A percentile compares a stretch with the other conserved stretches of the same genome.
Evolutionary conservation across 2,888 invertebrate genomes (phyloP).

Genomic region (Pasiphila rectangulata): DNA sequence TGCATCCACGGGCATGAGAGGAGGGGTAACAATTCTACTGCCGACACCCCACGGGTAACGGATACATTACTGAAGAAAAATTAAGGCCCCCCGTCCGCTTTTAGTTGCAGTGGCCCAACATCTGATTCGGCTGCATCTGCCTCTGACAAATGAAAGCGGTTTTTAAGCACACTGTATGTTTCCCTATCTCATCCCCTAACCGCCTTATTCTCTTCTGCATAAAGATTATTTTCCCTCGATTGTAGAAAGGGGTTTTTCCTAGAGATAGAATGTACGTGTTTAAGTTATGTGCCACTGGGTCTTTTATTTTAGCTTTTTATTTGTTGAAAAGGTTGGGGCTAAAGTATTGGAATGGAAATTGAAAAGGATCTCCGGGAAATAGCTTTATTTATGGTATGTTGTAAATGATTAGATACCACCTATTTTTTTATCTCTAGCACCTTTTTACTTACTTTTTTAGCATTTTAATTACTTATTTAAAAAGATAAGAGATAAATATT

Average conservation of each 20-base stretch:
- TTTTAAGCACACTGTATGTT: constrained; percentile 71
- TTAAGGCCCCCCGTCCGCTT: no score
- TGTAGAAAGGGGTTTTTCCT: constrained; percentile 33
- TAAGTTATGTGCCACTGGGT: constrained; percentile 62
- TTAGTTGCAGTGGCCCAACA: constrained; percentile 48
- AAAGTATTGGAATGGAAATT: constrained; percentile 13
- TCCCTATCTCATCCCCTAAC: constrained; percentile 40
- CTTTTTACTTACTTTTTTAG: not conserved
- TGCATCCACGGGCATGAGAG: no score
- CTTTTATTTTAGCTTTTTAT: constrained; percentile 44
- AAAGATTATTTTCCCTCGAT: constrained; percentile 36
- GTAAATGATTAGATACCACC: no score
- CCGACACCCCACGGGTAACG: no score
- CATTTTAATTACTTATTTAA: no score
- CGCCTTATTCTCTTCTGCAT: constrained; percentile 30
- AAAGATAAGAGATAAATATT: no score
- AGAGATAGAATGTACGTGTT: constrained; percentile 63
- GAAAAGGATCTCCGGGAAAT: not conserved
- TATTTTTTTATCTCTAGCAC: not conserved
- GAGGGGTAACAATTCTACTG: no score
- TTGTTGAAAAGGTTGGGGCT: constrained; percentile 2
- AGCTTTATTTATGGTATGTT: not conserved
- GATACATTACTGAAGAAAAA: no score
- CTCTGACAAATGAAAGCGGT: constrained; percentile 77
- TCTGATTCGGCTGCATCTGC: constrained; percentile 74